Evolutionary conservation across 2,797 vertebrate species (phyloP).

Genomic region (Rhynchonycteris naso): DNA sequence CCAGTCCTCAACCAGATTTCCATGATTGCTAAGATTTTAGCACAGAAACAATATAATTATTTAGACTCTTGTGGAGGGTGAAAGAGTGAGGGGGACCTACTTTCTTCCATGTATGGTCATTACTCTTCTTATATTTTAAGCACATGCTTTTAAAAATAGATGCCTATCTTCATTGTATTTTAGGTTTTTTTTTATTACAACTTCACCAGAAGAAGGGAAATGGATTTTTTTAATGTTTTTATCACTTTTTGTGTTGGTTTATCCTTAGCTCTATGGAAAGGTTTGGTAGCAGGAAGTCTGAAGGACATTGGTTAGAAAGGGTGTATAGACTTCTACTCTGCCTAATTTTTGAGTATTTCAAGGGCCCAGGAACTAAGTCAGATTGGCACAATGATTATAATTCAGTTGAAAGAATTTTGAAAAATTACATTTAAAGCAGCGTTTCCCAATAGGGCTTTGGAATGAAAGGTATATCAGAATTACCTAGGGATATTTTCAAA

Average conservation of each 20-base stretch:
- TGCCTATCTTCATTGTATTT: background rate
- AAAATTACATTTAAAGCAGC: background rate
- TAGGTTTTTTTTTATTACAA: constrained; percentile 32
- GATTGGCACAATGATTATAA: background rate
- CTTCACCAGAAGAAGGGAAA: background rate
- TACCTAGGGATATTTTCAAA: background rate
- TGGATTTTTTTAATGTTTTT: background rate
- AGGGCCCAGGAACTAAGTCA: background rate
- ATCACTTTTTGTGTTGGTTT: constrained; percentile 24
- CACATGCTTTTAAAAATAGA: background rate
- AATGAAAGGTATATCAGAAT: background rate
- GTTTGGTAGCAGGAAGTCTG: background rate
- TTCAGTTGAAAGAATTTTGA: constrained; percentile 47
- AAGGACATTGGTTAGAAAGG: constrained; percentile 11
- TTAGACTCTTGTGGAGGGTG: background rate
- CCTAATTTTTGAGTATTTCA: constrained; percentile 36
- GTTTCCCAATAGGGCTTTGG: background rate
- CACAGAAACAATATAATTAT: background rate
- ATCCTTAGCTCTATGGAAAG: constrained; percentile 1
- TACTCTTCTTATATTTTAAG: background rate
- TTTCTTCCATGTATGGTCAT: background rate
- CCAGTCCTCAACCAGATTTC: background rate
- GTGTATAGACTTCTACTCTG: background rate
- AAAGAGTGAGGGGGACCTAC: background rate
- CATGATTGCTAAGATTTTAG: background rate